phyloP scores from a whole-genome alignment of 2,797 vertebrate genomes.

The Sparus aurata region DNA sequence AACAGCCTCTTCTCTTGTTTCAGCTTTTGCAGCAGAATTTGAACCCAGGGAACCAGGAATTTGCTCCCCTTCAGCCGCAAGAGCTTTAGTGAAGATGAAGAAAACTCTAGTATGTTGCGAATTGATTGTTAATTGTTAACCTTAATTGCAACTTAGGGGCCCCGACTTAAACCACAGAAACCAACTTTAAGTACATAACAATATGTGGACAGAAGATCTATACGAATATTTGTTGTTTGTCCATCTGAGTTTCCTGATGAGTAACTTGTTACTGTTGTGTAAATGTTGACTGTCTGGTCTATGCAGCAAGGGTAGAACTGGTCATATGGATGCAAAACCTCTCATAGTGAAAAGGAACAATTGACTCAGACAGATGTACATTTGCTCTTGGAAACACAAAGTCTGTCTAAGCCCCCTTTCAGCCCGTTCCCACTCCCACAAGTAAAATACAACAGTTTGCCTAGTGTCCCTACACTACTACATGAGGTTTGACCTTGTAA shows the following conservation, averaged over 20 bases:
- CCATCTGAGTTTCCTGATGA: background rate
- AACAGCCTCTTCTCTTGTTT: background rate
- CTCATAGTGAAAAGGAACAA: too few relatives aligned
- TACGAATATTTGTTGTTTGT: background rate
- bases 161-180: background rate
- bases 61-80: background rate
- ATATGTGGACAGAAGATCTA: background rate
- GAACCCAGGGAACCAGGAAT: background rate
- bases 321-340: background rate
- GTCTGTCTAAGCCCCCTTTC: background rate
- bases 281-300: background rate
- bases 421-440: too few relatives aligned
- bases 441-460: too few relatives aligned
- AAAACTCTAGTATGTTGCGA: background rate
- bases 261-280: background rate
- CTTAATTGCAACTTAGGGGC: background rate
- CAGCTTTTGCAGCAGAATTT: background rate
- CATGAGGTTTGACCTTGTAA: too few relatives aligned
- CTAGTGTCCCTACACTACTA: too few relatives aligned
- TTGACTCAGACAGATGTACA: too few relatives aligned
- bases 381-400: background rate
- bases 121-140: too few relatives aligned
- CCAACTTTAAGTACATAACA: background rate
- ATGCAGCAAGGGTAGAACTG: background rate
- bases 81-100: background rate